phyloP scores from a whole-genome alignment of 1,140 invertebrate species.

The Bradysia coprophila region DNA sequence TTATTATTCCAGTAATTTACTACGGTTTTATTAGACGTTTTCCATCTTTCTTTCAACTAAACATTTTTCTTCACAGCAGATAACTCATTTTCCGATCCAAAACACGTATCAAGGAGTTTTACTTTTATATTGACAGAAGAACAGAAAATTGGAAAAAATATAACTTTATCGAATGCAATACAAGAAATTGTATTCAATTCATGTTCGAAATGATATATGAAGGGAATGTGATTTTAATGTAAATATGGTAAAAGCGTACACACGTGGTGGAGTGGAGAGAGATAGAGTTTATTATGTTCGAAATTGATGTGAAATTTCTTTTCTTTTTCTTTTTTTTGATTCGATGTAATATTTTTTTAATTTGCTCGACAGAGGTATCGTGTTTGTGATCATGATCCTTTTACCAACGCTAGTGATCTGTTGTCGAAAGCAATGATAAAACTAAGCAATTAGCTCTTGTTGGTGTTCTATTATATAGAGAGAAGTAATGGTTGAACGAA shows the following conservation, averaged over 20 bases:
- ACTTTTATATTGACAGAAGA: conserved; percentile 3
- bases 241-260: neutral
- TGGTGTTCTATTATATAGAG: too few relatives aligned
- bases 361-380: too few relatives aligned
- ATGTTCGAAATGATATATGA: neutral
- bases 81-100: neutral
- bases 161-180: conserved; percentile 3
- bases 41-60: neutral
- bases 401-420: too few relatives aligned
- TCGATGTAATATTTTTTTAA: too few relatives aligned
- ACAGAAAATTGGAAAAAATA: conserved; percentile 7
- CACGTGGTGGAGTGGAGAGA: neutral
- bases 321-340: neutral
- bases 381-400: too few relatives aligned
- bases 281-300: neutral
- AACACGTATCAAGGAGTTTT: neutral
- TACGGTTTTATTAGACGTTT: conserved; percentile 2
- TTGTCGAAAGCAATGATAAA: too few relatives aligned
- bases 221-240: neutral
- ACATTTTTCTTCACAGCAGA: neutral
- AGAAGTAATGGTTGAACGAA: too few relatives aligned
- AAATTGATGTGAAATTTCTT: neutral
- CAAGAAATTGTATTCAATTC: conserved; percentile 1
- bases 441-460: too few relatives aligned
- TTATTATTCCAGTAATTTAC: neutral